phyloP scores from a whole-genome alignment of 2,113 vertebrate genomes.

The Aleadryas rufinucha region DNA sequence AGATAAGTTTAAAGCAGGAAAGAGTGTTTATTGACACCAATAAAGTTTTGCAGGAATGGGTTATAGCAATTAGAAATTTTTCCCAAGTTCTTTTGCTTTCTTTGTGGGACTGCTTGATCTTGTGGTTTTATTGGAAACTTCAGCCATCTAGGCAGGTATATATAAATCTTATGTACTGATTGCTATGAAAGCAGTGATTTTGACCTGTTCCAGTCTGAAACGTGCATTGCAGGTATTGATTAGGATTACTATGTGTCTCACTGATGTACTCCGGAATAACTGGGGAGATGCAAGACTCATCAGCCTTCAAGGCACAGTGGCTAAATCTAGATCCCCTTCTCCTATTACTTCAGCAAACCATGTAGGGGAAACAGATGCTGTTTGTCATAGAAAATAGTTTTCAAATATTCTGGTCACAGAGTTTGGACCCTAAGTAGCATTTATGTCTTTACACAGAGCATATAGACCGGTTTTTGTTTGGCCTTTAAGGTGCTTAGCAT shows the following conservation, averaged over 20 bases:
- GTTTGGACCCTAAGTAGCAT: background rate
- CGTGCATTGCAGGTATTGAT: background rate
- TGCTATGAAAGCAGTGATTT: background rate
- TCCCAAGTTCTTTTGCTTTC: background rate
- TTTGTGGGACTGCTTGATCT: background rate
- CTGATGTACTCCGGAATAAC: background rate
- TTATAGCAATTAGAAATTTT: background rate
- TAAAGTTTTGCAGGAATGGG: background rate
- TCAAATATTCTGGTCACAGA: background rate
- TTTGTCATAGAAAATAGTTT: background rate
- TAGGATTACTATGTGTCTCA: rapidly evolving
- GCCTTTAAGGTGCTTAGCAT: background rate
- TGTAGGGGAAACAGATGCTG: background rate
- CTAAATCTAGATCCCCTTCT: background rate
- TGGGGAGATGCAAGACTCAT: background rate
- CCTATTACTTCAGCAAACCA: background rate
- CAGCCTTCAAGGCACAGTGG: background rate
- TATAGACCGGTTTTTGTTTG: background rate
- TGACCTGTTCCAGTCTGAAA: background rate
- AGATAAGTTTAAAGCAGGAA: background rate
- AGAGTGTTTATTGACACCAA: background rate
- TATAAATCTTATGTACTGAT: background rate
- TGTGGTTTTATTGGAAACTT: background rate
- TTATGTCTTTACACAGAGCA: background rate
- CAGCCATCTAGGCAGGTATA: background rate